Conservation (phyloP, 2,888 invertebrate species). For the Melolontha melolontha region DNA sequence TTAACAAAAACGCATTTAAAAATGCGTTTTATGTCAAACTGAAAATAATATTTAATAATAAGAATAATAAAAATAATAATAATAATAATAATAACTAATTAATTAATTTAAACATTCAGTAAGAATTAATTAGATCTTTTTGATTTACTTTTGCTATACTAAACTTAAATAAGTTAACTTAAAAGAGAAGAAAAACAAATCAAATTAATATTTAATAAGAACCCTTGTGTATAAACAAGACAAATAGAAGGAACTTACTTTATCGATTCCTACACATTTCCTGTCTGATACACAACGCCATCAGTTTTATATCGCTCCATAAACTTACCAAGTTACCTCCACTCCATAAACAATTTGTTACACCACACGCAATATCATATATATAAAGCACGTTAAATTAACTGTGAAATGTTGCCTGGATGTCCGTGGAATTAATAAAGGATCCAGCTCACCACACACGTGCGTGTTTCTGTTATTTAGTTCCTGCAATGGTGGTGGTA, state of each 20-base stretch:
- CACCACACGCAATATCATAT: constrained; percentile 26
- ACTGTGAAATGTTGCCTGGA: constrained; percentile 32
- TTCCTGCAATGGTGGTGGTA: neutral
- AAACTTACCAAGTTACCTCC: constrained; percentile 11
- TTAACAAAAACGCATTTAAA: too few species aligned
- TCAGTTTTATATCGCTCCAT: constrained; percentile 27
- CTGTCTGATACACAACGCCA: constrained; percentile 5
- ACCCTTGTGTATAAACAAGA: constrained; percentile 18
- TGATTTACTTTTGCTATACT: too few species aligned
- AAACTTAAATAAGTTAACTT: too few species aligned
- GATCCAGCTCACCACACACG: constrained; percentile 24
- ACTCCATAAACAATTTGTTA: constrained; percentile 36
- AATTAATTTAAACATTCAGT: too few species aligned
- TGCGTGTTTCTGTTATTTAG: constrained; percentile 32
- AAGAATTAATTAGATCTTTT: too few species aligned
- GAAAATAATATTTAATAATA: too few species aligned
- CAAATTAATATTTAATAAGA: constrained; percentile 23
- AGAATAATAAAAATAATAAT: too few species aligned
- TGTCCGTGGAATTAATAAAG: constrained; percentile 30
- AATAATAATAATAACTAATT: too few species aligned
- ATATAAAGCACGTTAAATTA: constrained; percentile 33
- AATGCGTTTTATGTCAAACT: too few species aligned
- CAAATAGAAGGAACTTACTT: constrained; percentile 18
- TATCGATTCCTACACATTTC: constrained; percentile 14
- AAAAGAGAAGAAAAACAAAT: neutral